Conservation (phyloP, 2,888 invertebrate species). For the Proisotoma minuta region DNA sequence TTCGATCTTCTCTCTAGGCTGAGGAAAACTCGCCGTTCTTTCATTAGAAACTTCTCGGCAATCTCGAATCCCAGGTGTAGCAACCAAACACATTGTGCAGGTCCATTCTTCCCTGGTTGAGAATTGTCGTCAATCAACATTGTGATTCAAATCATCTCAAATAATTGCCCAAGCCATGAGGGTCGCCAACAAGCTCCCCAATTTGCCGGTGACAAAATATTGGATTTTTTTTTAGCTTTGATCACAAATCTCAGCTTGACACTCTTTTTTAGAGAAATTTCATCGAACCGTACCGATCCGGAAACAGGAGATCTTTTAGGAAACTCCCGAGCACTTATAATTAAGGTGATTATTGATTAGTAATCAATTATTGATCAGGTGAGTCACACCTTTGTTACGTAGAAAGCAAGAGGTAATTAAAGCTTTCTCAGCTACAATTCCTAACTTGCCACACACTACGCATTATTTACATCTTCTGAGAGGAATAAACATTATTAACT, state of each 20-base stretch:
- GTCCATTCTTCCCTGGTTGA: background rate
- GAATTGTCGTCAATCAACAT: background rate
- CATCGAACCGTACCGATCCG: conserved; percentile 1
- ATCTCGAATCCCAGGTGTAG: background rate
- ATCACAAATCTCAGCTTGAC: background rate
- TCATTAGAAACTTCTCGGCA: no score
- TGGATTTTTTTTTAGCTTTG: background rate
- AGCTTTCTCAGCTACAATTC: background rate
- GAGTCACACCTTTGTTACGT: background rate
- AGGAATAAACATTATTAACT: background rate
- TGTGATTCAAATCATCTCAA: background rate
- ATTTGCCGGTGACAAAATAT: no score
- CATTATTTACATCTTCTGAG: background rate
- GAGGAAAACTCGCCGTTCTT: no score
- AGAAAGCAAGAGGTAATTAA: no score
- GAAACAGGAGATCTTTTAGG: background rate
- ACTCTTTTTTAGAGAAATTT: background rate
- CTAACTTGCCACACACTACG: background rate
- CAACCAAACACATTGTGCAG: background rate
- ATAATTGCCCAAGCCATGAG: no score
- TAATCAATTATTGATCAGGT: background rate
- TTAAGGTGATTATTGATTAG: conserved; percentile 1
- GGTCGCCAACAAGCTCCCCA: no score
- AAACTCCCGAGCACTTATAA: background rate
- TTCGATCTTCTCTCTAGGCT: no score